These are phyloP conservation scores for Lasioglossum albipes DNA, from an alignment of 1,140 invertebrate genomes.

Conservation along the genomic window DNA sequence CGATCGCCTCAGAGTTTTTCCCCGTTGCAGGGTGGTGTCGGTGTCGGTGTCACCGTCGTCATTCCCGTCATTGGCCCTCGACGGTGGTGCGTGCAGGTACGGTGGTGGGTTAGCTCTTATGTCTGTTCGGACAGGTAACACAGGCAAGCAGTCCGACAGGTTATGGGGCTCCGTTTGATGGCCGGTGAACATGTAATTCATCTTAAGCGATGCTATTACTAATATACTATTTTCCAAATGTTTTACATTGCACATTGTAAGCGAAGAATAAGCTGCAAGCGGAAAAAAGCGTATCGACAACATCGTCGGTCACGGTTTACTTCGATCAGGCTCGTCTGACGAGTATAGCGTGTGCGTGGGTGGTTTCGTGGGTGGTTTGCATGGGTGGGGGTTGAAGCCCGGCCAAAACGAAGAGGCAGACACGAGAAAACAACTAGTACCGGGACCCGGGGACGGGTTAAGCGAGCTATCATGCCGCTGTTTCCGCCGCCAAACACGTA, in stretches of 20 bases:
- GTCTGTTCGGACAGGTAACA: conserved; percentile 41
- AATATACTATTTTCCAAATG: too few species aligned
- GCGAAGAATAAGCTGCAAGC: too few species aligned
- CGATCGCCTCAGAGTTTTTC: conserved; percentile 54
- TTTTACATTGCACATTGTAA: too few species aligned
- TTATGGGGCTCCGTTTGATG: conserved; percentile 50
- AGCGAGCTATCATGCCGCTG: conserved; percentile 68
- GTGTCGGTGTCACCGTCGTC: conserved; percentile 28
- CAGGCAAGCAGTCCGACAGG: conserved; percentile 47
- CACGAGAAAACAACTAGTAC: conserved; percentile 30
- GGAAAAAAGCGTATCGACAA: conserved; percentile 9
- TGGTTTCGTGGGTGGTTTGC: too few species aligned
- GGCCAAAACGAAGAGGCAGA: conserved; percentile 15
- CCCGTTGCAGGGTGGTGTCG: conserved; percentile 19
- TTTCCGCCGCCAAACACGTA: conserved; percentile 72
- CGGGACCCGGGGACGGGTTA: conserved; percentile 56
- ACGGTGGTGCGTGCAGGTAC: conserved; percentile 12
- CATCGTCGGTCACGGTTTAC: conserved; percentile 36
- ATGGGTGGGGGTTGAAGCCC: conserved; percentile 33
- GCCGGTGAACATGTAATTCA: conserved; percentile 59
- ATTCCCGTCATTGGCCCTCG: background rate
- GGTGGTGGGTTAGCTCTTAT: conserved; percentile 28
- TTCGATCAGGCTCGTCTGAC: conserved; percentile 10
- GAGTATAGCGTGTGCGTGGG: background rate
- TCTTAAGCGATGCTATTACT: too few species aligned